These are phyloP conservation scores for Nicator chloris DNA, from an alignment of 2,113 vertebrate genomes.

Conservation along the genomic window DNA sequence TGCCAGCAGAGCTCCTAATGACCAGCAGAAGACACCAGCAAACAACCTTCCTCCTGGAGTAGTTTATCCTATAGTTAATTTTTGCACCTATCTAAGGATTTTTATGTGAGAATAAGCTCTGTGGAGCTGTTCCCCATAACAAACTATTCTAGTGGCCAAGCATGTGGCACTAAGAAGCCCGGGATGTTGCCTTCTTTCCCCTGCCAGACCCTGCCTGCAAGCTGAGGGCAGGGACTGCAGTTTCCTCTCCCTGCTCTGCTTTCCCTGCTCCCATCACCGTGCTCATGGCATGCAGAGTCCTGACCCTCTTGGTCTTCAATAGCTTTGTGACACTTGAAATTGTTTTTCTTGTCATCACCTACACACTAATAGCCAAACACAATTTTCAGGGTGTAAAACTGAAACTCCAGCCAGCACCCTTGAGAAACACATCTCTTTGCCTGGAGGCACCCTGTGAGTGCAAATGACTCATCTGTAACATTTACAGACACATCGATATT, in stretches of 20 bases:
- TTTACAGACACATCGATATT: background rate
- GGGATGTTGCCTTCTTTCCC: background rate
- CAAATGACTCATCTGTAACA: background rate
- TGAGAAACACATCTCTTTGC: background rate
- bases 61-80: background rate
- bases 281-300: background rate
- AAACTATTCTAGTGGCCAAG: background rate
- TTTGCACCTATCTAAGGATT: background rate
- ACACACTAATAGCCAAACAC: background rate
- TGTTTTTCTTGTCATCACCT: slow-evolving; percentile 2
- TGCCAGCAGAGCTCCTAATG: background rate
- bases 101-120: background rate
- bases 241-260: background rate
- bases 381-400: slow-evolving; percentile 18
- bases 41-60: background rate
- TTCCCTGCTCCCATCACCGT: background rate
- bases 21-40: background rate
- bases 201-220: background rate
- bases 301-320: background rate
- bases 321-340: background rate
- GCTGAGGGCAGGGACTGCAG: background rate
- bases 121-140: background rate
- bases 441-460: background rate
- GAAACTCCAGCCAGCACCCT: background rate
- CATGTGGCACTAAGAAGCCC: background rate